Conservation (phyloP, 2,113 vertebrate genomes). For the Mustela nigripes region DNA sequence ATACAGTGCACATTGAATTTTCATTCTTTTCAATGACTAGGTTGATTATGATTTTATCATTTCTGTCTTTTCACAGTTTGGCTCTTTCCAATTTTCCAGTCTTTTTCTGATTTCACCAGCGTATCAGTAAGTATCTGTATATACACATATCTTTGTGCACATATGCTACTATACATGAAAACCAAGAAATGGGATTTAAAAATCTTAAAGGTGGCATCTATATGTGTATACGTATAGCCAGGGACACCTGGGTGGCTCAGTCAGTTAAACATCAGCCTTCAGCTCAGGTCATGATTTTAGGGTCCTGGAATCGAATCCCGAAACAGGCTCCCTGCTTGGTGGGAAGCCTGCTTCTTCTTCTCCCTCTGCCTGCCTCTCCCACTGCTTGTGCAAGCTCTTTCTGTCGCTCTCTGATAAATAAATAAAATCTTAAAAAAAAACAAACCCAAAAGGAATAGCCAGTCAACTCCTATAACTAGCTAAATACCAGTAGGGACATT, state of each 20-base stretch:
- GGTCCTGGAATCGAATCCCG: not conserved
- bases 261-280: not conserved
- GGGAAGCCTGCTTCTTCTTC: not conserved
- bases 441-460: not conserved
- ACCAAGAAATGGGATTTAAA: not conserved
- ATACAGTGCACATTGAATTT: not conserved
- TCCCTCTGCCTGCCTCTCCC: not conserved
- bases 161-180: not conserved
- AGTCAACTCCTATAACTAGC: conserved; percentile 14
- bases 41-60: not conserved
- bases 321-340: not conserved
- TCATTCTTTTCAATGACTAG: conserved; percentile 10
- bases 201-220: conserved; percentile 9
- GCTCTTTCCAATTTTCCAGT: not conserved
- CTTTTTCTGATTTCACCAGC: not conserved
- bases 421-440: not conserved
- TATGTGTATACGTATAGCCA: not conserved
- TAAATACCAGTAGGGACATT: conserved; percentile 30
- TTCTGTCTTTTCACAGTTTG: not conserved
- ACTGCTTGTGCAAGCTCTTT: not conserved
- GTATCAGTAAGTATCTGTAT: not conserved
- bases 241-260: not conserved
- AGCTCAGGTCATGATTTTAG: not conserved
- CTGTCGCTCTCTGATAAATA: not conserved
- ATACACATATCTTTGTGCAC: not conserved